Evolutionary conservation across 92 coral and sea anemone genomes (phyloP).

Genomic region (Epizoanthus illoricatus): DNA sequence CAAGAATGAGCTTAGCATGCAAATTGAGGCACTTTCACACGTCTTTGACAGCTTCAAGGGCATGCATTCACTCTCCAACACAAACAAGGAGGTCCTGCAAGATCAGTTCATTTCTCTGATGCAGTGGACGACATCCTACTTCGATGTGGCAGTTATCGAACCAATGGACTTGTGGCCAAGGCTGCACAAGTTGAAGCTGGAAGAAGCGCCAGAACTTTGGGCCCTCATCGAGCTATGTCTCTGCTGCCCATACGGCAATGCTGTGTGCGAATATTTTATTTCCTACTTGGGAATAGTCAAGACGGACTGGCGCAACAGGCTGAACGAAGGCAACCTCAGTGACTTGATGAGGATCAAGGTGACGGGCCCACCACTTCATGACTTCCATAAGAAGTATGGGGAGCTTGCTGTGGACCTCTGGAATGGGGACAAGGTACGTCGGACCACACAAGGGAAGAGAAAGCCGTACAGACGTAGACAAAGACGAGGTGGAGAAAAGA

Average conservation of each 20-base stretch:
- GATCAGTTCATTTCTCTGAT: conserved; percentile 59
- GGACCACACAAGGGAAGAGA: conserved; percentile 63
- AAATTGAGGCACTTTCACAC: conserved; percentile 50
- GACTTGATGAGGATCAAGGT: conserved; percentile 62
- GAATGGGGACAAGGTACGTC: conserved; percentile 50
- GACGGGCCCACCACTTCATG: conserved; percentile 62
- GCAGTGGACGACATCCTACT: conserved; percentile 65
- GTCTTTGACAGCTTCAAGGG: conserved; percentile 63
- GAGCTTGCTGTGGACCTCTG: conserved; percentile 67
- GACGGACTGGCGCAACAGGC: conserved; percentile 67
- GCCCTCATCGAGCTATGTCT: conserved; percentile 58
- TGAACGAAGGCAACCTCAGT: conserved; percentile 54
- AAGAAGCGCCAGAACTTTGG: conserved; percentile 55
- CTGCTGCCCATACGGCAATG: conserved; percentile 65
- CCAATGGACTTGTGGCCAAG: conserved; percentile 72
- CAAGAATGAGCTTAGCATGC: conserved; percentile 49
- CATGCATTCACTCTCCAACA: conserved; percentile 44
- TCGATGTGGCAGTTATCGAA: conserved; percentile 56
- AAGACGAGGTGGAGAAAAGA: conserved; percentile 55
- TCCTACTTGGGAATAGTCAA: conserved; percentile 60
- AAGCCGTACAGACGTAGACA: conserved; percentile 47
- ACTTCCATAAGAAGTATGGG: conserved; percentile 54
- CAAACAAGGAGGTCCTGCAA: conserved; percentile 54
- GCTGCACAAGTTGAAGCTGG: conserved; percentile 61
- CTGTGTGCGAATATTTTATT: conserved; percentile 58